Conservation (phyloP, 2,888 invertebrate species). For the Lampropteryx suffumata region DNA sequence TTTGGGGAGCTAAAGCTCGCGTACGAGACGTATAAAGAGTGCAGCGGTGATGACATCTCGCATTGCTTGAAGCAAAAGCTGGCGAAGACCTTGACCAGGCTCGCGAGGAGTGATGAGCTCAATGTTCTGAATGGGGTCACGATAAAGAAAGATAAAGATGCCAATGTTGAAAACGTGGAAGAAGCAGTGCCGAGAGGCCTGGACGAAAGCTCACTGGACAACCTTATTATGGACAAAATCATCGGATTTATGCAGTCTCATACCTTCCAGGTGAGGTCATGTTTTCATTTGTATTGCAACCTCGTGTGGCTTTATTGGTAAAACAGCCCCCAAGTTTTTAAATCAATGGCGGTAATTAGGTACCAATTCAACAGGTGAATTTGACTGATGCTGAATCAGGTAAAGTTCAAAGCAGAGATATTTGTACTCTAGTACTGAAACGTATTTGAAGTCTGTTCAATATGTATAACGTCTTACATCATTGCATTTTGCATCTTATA, state of each 20-base stretch:
- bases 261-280: conserved; percentile 86
- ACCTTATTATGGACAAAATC: conserved; percentile 88
- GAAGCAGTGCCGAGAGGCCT: conserved; percentile 88
- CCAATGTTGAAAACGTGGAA: conserved; percentile 84
- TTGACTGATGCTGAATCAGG: no score
- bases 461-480: no score
- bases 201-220: conserved; percentile 88
- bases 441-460: no score
- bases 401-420: no score
- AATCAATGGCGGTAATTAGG: no score
- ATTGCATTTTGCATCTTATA: no score
- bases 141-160: conserved; percentile 85
- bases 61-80: conserved; percentile 91
- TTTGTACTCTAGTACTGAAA: no score
- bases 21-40: conserved; percentile 92
- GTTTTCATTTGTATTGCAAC: no score
- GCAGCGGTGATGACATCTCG: conserved; percentile 86
- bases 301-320: no score
- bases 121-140: conserved; percentile 89
- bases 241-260: conserved; percentile 90
- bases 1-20: conserved; percentile 88
- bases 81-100: conserved; percentile 89
- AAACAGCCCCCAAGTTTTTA: no score
- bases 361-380: no score
- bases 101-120: conserved; percentile 86